Evolutionary conservation across 2,888 invertebrate genomes (phyloP), one percentile per base, ranked within the genome.

Genomic region (Pterostichus niger): DNA sequence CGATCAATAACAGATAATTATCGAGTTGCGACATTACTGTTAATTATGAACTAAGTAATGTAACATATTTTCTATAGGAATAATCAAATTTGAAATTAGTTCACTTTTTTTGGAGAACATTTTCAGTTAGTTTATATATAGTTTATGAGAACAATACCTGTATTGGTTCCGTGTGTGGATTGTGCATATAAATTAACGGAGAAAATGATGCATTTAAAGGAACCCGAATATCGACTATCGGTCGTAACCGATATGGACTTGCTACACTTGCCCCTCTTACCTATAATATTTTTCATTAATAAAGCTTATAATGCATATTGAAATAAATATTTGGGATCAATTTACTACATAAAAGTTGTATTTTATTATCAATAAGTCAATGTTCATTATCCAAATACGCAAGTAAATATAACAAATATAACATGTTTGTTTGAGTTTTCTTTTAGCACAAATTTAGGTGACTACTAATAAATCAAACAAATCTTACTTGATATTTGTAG

Each of bases 201-300:
- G 96, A 94, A 88, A 97, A 95, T 85, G 96, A 95, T 86, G 97
- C 96, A 92, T 99, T 98, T 88, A 96, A 92, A 84, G 99, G 99
- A 88, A 98, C 94, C 89, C 95, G 95, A 85, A 98, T 94, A 84
- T 97, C 97, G 84, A 98, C 93, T 88, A 98, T 93, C 81, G 99
- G 98, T 90, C 96, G 94, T 87, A 99, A 91, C 87, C 97, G 93
- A 92, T 98, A 99, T 80, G 96, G 97, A 91, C 97, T 98, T 86
- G 96, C 95, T 86, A 95, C 93, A 88, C 98, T 98, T 88, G 94
- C 93, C 85, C 96, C 97, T 87, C 94, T 93, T 86, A 97, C 97
- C 95, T 95, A 88, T 84, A 88, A 87, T 9, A 35, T 24, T 31
- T 10, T n/a, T 35, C 6, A 10, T 64, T 64, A 73, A 10, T 46